Conservation (phyloP, 2,113 vertebrate genomes). For the Puma concolor region DNA sequence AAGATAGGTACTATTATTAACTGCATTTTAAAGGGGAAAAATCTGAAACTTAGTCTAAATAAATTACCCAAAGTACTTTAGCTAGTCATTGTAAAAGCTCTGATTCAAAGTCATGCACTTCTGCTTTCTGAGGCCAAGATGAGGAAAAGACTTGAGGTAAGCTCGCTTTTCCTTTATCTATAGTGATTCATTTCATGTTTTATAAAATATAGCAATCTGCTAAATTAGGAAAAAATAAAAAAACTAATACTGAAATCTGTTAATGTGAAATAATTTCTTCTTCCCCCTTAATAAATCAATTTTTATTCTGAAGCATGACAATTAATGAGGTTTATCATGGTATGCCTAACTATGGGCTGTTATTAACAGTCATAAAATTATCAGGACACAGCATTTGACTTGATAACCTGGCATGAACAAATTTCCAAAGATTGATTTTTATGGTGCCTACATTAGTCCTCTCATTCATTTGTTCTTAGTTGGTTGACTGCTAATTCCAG, state of each 20-base stretch:
- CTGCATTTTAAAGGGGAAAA: background rate
- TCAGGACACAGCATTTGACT: constrained; percentile 60
- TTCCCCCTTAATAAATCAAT: constrained; percentile 54
- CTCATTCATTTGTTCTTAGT: background rate
- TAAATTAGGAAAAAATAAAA: background rate
- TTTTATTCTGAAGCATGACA: constrained; percentile 63
- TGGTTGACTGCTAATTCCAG: background rate
- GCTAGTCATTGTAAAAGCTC: background rate
- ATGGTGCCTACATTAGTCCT: constrained; percentile 41
- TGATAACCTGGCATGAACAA: constrained; percentile 44
- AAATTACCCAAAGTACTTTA: background rate
- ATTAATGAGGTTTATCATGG: constrained; percentile 66
- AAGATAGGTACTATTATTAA: background rate
- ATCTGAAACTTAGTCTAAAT: background rate
- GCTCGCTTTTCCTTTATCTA: background rate
- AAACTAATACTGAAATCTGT: background rate
- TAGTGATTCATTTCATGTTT: background rate
- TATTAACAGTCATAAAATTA: constrained; percentile 69
- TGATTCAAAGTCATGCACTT: background rate
- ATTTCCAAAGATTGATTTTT: constrained; percentile 63
- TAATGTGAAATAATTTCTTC: constrained; percentile 49
- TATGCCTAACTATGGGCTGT: constrained; percentile 31
- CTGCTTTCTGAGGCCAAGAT: background rate
- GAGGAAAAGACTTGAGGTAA: background rate
- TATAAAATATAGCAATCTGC: background rate